A percentile compares a stretch with the other conserved stretches of the same genome.
phyloP scores from a whole-genome alignment of 2,113 vertebrate species.

The Cyprinodon tularosa region DNA sequence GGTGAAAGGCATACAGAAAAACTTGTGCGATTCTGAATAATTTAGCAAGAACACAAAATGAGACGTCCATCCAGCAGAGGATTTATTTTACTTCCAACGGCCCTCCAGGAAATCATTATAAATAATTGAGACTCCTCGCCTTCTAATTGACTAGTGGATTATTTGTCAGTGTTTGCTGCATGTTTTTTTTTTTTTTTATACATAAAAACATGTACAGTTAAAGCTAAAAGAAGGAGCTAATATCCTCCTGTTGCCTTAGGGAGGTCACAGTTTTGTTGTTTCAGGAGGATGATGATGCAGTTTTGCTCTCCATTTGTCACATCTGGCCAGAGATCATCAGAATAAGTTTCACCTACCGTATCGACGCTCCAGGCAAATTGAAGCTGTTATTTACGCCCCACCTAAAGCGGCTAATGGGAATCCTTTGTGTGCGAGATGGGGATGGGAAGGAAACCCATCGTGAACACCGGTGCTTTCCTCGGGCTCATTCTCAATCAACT shows the following conservation, averaged over 20 bases:
- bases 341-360: background rate
- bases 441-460: conserved; percentile 18
- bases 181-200: background rate
- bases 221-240: conserved; percentile 11
- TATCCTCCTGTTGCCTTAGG: background rate
- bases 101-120: conserved; percentile 26
- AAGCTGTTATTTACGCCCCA: background rate
- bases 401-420: conserved; percentile 37
- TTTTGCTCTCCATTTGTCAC: background rate
- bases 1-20: conserved; percentile 15
- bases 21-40: conserved; percentile 21
- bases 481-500: conserved; percentile 30
- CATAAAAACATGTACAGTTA: background rate
- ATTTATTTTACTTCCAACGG: conserved; percentile 23
- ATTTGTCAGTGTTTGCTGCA: background rate
- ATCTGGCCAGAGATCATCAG: conserved; percentile 3
- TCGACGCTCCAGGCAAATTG: background rate
- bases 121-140: conserved; percentile 33
- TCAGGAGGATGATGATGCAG: background rate
- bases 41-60: conserved; percentile 32
- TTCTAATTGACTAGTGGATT: conserved; percentile 24
- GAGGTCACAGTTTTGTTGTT: background rate
- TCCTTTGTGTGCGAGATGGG: conserved; percentile 15
- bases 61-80: conserved; percentile 18
- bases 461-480: background rate